Evolutionary conservation across 2,797 vertebrate species (phyloP).

Genomic region (Xerus rutilus): DNA sequence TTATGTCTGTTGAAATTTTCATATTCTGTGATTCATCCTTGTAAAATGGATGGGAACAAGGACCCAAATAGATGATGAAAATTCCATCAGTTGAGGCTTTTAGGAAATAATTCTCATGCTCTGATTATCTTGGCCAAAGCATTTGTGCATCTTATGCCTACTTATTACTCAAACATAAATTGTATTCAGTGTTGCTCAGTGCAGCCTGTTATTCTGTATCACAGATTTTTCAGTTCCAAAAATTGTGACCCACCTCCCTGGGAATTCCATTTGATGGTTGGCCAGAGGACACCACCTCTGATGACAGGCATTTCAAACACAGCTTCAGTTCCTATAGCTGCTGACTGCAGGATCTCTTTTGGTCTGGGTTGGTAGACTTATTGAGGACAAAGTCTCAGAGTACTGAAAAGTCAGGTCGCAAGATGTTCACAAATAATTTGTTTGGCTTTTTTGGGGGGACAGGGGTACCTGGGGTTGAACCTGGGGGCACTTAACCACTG

Average conservation of each 20-base stretch:
- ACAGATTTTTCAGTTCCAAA: constrained; percentile 25
- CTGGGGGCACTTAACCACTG: too few relatives aligned
- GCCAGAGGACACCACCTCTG: background rate
- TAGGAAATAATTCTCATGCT: constrained; percentile 12
- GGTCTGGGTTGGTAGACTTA: constrained; percentile 5
- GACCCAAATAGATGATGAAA: background rate
- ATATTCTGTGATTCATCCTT: constrained; percentile 60
- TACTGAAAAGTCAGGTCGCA: constrained; percentile 42
- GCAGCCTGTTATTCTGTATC: background rate
- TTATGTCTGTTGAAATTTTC: constrained; percentile 59
- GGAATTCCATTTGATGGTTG: constrained; percentile 40
- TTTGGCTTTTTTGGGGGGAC: too few relatives aligned
- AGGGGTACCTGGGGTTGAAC: too few relatives aligned
- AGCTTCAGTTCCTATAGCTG: background rate
- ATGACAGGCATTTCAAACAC: constrained; percentile 27
- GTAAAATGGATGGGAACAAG: background rate
- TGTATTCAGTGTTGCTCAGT: constrained; percentile 43
- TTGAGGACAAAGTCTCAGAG: background rate
- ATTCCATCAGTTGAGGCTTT: background rate
- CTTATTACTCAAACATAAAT: constrained; percentile 22
- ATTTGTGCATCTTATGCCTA: background rate
- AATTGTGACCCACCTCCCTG: background rate
- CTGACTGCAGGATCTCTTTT: constrained; percentile 11
- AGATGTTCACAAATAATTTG: constrained; percentile 54
- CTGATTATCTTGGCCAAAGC: constrained; percentile 32